Evolutionary conservation across 2,888 invertebrate genomes (phyloP).

Genomic region (Temnothorax unifasciatus): DNA sequence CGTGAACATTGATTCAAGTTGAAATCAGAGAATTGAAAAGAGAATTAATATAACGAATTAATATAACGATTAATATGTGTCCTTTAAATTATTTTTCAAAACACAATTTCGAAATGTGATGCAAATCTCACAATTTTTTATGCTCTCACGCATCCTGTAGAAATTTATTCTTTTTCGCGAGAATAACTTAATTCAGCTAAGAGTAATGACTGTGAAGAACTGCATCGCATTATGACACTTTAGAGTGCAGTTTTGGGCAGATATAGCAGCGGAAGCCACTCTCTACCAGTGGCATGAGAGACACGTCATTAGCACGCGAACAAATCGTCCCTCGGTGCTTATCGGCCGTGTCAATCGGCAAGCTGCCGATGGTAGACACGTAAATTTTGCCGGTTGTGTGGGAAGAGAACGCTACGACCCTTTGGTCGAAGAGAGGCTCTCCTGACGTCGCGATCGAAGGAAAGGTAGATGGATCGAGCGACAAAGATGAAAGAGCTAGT

Average conservation of each 20-base stretch:
- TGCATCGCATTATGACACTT: slow-evolving; percentile 19
- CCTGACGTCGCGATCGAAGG: slow-evolving; percentile 68
- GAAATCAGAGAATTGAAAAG: neutral
- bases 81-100: neutral
- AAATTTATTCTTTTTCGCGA: neutral
- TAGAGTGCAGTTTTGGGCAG: slow-evolving; percentile 2
- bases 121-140: neutral
- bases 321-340: slow-evolving; percentile 69
- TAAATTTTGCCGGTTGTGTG: slow-evolving; percentile 70
- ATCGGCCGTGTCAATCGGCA: slow-evolving; percentile 69
- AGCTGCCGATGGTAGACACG: slow-evolving; percentile 65
- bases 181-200: neutral
- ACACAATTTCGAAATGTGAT: neutral
- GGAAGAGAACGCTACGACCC: slow-evolving; percentile 64
- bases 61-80: neutral
- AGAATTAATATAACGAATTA: neutral
- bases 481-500: neutral
- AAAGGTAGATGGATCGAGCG: slow-evolving; percentile 10
- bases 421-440: slow-evolving; percentile 51
- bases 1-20: neutral
- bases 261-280: slow-evolving; percentile 14
- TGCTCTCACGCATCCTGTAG: neutral
- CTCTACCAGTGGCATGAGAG: slow-evolving; percentile 46
- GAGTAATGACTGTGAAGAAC: neutral
- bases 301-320: slow-evolving; percentile 64